Conservation (phyloP, 2,797 vertebrate genomes). For the Sardinella longiceps region DNA sequence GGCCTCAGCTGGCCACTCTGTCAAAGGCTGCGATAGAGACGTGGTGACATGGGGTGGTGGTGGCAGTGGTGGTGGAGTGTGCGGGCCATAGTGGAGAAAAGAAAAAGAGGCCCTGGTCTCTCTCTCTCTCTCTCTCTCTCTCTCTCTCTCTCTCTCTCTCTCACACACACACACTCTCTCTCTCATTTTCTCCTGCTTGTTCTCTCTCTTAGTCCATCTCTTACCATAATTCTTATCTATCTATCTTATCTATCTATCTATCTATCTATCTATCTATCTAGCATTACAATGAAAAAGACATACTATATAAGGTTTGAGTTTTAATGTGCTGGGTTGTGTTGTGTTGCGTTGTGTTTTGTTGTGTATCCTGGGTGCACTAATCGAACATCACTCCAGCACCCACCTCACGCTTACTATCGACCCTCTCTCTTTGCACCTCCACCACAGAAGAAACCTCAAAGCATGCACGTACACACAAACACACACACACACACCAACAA, state of each 20-base stretch:
- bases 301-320: too few relatives aligned
- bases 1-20: constrained; percentile 82
- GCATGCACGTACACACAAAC: neutral
- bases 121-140: constrained; percentile 37
- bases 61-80: constrained; percentile 40
- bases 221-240: neutral
- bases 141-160: constrained; percentile 18
- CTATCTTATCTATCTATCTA: neutral
- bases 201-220: neutral
- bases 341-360: neutral
- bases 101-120: constrained; percentile 35
- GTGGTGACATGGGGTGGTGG: constrained; percentile 58
- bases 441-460: constrained; percentile 13
- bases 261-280: neutral
- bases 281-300: neutral
- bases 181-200: neutral
- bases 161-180: too few relatives aligned
- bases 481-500: neutral
- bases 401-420: neutral
- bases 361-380: neutral
- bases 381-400: neutral
- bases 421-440: neutral
- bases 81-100: constrained; percentile 49
- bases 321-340: neutral
- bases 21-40: constrained; percentile 64